Evolutionary conservation across 2,113 vertebrate genomes (phyloP).

Genomic region (Fregetta grallaria): DNA sequence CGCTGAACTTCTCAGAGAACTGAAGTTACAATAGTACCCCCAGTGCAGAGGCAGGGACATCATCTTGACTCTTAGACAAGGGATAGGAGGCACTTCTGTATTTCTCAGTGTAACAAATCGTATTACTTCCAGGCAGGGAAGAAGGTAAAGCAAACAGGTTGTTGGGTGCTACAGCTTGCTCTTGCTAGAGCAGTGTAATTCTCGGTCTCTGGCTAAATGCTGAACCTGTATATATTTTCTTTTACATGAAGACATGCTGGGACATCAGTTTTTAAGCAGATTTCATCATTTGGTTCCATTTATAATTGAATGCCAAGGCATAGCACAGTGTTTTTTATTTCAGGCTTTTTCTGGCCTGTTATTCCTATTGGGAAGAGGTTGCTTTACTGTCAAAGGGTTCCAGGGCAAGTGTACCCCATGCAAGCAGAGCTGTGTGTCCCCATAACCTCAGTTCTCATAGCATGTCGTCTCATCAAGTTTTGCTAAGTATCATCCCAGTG

Average conservation of each 20-base stretch:
- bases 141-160: background rate
- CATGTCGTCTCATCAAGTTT: background rate
- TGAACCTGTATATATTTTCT: background rate
- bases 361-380: background rate
- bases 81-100: background rate
- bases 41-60: background rate
- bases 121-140: background rate
- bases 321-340: background rate
- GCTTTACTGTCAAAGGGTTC: background rate
- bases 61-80: background rate
- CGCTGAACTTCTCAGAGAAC: background rate
- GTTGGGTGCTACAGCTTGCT: fast-evolving
- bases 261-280: background rate
- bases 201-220: background rate
- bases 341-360: background rate
- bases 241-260: background rate
- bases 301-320: background rate
- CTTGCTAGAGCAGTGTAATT: background rate
- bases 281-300: background rate
- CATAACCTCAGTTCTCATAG: background rate
- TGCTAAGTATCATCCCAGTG: background rate
- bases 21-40: background rate
- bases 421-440: background rate
- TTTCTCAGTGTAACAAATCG: background rate
- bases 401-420: background rate